These are phyloP conservation scores for Chaetoderma sp. DNA, from an alignment of 2,888 invertebrate species.

Conservation along the genomic window DNA sequence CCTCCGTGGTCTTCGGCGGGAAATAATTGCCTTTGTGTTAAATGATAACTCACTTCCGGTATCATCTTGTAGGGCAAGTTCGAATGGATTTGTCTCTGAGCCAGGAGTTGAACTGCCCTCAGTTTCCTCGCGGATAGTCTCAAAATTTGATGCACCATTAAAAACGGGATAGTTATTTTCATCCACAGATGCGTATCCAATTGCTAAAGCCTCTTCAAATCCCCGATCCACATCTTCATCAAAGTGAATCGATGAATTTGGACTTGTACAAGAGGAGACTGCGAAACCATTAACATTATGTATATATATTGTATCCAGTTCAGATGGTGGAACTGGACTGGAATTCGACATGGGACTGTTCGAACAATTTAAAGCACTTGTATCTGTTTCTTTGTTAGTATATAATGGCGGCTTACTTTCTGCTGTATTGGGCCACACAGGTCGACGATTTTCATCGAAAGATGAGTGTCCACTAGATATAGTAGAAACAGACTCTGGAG, in stretches of 20 bases:
- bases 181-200: conserved; percentile 37
- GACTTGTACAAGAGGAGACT: neutral
- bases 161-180: no score
- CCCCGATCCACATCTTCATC: conserved; percentile 51
- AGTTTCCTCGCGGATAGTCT: conserved; percentile 51
- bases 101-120: conserved; percentile 35
- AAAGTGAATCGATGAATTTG: conserved; percentile 30
- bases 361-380: no score
- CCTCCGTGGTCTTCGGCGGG: conserved; percentile 30
- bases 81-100: conserved; percentile 10
- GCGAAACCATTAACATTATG: neutral
- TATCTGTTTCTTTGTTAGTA: no score
- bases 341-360: no score
- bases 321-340: no score
- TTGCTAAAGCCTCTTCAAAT: conserved; percentile 50
- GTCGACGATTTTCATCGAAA: neutral
- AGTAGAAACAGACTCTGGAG: no score
- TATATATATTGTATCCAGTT: neutral
- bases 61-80: neutral
- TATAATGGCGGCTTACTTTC: neutral
- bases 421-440: neutral
- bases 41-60: conserved; percentile 32
- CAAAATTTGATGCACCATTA: conserved; percentile 46
- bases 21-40: conserved; percentile 44
- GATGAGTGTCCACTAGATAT: neutral